Percentiles rank a stretch among this genome's conserved stretches.
Evolutionary conservation across 2,113 vertebrate species (phyloP).

Genomic region (Tetraodon nigroviridis): DNA sequence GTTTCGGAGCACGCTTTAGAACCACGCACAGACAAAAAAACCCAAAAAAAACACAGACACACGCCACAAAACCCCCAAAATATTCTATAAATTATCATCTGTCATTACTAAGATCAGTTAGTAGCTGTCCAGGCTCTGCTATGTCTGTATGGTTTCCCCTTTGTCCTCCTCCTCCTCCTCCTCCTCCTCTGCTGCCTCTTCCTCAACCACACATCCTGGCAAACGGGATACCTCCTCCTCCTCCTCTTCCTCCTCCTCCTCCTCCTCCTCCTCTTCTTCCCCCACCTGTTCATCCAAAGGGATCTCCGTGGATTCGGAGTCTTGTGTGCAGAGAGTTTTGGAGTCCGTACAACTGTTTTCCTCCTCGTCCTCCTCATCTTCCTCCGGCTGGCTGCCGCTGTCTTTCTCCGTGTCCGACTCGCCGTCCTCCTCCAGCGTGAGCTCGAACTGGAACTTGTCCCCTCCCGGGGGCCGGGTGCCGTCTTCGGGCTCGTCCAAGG

Average conservation of each 20-base stretch:
- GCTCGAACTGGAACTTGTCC: slow-evolving; percentile 98
- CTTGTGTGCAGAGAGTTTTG: slow-evolving; percentile 96
- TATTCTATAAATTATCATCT: slow-evolving; percentile 74
- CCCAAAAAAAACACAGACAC: slow-evolving; percentile 53
- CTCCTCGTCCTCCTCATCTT: slow-evolving; percentile 82
- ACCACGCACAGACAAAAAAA: slow-evolving; percentile 64
- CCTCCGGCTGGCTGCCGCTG: slow-evolving; percentile 93
- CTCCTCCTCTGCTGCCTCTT: slow-evolving; percentile 76
- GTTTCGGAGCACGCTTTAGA: slow-evolving; percentile 82
- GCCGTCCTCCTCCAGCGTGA: slow-evolving; percentile 93
- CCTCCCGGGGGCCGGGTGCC: slow-evolving; percentile 82
- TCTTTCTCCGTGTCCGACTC: slow-evolving; percentile 97
- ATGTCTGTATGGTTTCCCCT: slow-evolving; percentile 80
- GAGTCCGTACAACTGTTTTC: slow-evolving; percentile 95
- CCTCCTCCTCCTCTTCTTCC: slow-evolving; percentile 80
- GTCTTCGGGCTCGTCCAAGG: slow-evolving; percentile 86
- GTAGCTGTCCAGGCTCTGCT: slow-evolving; percentile 76
- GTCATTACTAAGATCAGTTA: slow-evolving; percentile 75
- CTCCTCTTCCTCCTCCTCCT: slow-evolving; percentile 65
- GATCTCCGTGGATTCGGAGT: slow-evolving; percentile 97
- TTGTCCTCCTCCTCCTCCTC: slow-evolving; percentile 71
- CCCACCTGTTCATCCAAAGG: slow-evolving; percentile 91
- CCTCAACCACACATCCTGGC: slow-evolving; percentile 75
- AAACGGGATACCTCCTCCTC: slow-evolving; percentile 70
- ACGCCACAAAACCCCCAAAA: slow-evolving; percentile 59